phyloP scores from a whole-genome alignment of 2,113 vertebrate species.

The Setophaga kirtlandii region DNA sequence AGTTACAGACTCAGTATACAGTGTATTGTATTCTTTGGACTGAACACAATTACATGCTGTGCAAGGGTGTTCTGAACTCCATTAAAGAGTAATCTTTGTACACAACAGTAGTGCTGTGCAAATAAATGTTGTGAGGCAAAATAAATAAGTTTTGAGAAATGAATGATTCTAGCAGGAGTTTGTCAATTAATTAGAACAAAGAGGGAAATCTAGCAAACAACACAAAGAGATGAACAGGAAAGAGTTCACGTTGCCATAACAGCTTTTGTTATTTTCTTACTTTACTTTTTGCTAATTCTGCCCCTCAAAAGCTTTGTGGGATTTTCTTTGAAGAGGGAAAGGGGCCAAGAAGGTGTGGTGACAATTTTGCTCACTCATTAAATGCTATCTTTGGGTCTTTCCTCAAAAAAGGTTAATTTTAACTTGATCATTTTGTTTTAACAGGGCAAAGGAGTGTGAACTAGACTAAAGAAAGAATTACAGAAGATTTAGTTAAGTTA shows the following conservation, averaged over 20 bases:
- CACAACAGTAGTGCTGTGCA: constrained; percentile 61
- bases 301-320: neutral
- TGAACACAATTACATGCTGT: constrained; percentile 60
- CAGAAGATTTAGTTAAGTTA: neutral
- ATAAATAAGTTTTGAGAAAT: constrained; percentile 76
- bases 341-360: neutral
- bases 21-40: constrained; percentile 51
- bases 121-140: constrained; percentile 72
- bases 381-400: neutral
- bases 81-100: constrained; percentile 73
- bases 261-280: neutral
- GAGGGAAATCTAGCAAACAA: constrained; percentile 40
- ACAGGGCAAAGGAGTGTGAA: neutral
- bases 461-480: constrained; percentile 7
- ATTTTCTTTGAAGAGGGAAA: neutral
- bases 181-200: constrained; percentile 77
- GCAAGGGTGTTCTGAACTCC: constrained; percentile 66
- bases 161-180: constrained; percentile 66
- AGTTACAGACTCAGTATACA: constrained; percentile 27
- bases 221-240: constrained; percentile 35
- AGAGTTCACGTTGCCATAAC: neutral
- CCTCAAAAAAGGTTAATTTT: constrained; percentile 23
- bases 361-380: neutral
- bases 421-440: constrained; percentile 13
- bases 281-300: neutral